phyloP scores from a whole-genome alignment of 2,797 vertebrate genomes.

The Ctenosaura bakeri region DNA sequence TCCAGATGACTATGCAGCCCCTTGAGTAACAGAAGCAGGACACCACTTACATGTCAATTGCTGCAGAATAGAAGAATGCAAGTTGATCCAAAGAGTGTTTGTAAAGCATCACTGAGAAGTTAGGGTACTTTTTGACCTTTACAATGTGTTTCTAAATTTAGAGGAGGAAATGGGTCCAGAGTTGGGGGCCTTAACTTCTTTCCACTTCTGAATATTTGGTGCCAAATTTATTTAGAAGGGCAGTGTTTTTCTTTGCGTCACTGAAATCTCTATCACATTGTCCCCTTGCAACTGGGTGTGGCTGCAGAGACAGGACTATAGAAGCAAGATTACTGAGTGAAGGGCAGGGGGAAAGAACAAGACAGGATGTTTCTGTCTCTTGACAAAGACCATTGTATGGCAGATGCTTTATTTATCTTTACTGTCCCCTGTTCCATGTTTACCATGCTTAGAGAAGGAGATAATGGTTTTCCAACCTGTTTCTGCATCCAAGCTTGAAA shows the following conservation, averaged over 20 bases:
- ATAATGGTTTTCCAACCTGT: conserved; percentile 48
- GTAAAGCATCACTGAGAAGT: neutral
- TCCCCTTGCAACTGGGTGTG: neutral
- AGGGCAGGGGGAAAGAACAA: neutral
- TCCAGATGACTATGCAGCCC: neutral
- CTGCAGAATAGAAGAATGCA: neutral
- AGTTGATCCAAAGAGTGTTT: no score
- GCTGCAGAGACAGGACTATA: conserved; percentile 21
- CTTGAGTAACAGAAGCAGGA: neutral
- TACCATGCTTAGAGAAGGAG: conserved; percentile 19
- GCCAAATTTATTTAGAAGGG: conserved; percentile 25
- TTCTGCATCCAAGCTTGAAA: neutral
- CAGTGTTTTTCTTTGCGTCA: conserved; percentile 1
- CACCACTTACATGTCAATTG: neutral
- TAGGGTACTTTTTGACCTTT: neutral
- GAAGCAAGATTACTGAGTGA: neutral
- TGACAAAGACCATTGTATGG: conserved; percentile 33
- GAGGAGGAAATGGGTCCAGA: neutral
- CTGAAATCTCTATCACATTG: neutral
- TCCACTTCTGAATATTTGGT: neutral
- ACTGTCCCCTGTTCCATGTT: conserved; percentile 22
- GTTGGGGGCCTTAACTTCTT: neutral
- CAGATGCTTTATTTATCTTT: conserved; percentile 41
- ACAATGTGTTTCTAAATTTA: neutral
- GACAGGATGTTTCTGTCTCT: conserved; percentile 47